Evolutionary conservation across 1,140 invertebrate species (phyloP).

Genomic region (Drosophila albomicans): DNA sequence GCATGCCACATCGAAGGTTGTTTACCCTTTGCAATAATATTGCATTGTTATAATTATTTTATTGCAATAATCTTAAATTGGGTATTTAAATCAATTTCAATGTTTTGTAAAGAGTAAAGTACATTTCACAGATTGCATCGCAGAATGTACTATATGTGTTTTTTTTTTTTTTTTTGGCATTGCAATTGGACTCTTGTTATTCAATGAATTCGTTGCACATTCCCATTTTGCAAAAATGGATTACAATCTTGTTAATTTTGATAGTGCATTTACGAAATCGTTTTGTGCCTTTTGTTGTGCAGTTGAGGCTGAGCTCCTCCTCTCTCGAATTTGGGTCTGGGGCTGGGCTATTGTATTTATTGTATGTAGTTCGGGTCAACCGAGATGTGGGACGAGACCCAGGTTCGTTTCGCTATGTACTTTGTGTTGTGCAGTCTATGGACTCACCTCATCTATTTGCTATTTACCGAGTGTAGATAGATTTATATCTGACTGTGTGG

Average conservation of each 20-base stretch:
- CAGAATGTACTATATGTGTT: not conserved
- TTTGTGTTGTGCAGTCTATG: constrained; percentile 6
- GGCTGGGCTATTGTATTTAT: constrained; percentile 5
- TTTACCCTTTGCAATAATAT: constrained; percentile 27
- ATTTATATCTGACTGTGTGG: constrained; percentile 12
- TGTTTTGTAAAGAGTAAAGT: not conserved
- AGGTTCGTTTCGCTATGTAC: not conserved
- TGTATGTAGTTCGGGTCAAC: constrained; percentile 16
- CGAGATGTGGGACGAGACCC: constrained; percentile 22
- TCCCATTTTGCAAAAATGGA: constrained; percentile 13
- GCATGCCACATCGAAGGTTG: constrained; percentile 12
- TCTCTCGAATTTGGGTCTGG: not conserved
- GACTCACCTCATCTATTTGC: constrained; percentile 29
- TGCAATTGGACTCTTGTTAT: not conserved
- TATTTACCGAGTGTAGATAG: constrained; percentile 12
- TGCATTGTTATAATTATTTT: no score
- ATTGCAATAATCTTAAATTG: no score
- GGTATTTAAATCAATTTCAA: no score
- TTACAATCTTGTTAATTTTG: constrained; percentile 27
- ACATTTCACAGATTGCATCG: not conserved
- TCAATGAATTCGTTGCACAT: constrained; percentile 5
- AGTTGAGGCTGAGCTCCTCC: constrained; percentile 9
- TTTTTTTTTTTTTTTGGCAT: not conserved
- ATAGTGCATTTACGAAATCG: constrained; percentile 35
- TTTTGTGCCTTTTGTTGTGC: constrained; percentile 1